Evolutionary conservation across 2,113 vertebrate species (phyloP), one percentile per base, ranked within the genome.

Genomic region (Zingel zingel): DNA sequence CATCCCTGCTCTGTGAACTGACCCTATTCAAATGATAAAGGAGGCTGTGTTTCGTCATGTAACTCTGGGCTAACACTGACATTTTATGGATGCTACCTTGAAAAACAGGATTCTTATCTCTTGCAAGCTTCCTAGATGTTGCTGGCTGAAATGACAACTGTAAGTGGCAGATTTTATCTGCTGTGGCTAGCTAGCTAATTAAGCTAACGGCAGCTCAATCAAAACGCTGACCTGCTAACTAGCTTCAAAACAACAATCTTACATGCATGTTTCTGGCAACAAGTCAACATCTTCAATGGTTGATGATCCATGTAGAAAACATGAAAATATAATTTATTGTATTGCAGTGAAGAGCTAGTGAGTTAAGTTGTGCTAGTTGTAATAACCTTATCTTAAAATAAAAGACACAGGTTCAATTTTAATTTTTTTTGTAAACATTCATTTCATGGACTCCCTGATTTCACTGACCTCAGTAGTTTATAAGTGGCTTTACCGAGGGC

Each of bases 401-500:
- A 39, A 39, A 39, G 36, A 9, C 7, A 9, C 7, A 0, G 9
- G 39, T 10, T 7, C 36, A 39, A 39, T 39, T 39, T 39, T 2
- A 39, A 39, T 39, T 1, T 39, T 39, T 10, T 10, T 39, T 10
- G 39, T 39, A 39, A 39, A n/a, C 14, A 25, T 80, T 62, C 0
- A 77, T 68, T 56, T 79, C 54, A 76, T 72, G 74, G 53, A 63
- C 56, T 74, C 53, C 21, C 66, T 51, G 14, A 18, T 69, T 47
- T 39, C n/a, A 36, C 43, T 54, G 23, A 65, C 54, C 65, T 72
- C 33, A 25, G 9, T 51, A 36, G 16, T 27, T 74, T 27, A 56
- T 58, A 53, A 62, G 25, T 71, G 63, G 25, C 50, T 76, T 54
- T 54, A 47, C 18, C 0, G 19, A 66, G 25, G 19, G 3, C 53